phyloP scores from a whole-genome alignment of 2,888 invertebrate species.

The Mamestra brassicae region DNA sequence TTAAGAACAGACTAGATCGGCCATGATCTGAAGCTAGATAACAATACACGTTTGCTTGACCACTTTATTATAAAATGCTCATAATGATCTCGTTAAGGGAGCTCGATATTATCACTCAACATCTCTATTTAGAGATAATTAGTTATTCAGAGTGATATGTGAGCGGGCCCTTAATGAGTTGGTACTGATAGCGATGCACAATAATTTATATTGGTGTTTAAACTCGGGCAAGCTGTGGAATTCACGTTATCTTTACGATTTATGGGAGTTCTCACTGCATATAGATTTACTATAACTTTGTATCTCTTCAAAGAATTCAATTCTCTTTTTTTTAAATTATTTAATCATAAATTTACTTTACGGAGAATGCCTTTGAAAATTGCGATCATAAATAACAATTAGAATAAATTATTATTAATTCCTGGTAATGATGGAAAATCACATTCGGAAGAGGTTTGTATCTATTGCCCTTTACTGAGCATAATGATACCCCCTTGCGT shows the following conservation, averaged over 20 bases:
- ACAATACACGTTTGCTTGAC: conserved; percentile 34
- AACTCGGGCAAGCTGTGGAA: conserved; percentile 33
- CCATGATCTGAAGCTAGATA: conserved; percentile 30
- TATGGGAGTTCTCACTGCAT: conserved; percentile 24
- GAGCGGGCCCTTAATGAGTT: conserved; percentile 37
- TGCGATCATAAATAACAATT: not conserved
- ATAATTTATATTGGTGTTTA: conserved; percentile 38
- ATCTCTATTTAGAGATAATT: conserved; percentile 49
- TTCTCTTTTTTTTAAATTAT: not conserved
- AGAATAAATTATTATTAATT: not conserved
- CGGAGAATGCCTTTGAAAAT: not conserved
- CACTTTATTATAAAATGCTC: conserved; percentile 19
- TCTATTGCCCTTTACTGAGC: not conserved
- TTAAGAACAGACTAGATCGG: not conserved
- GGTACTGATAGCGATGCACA: conserved; percentile 14
- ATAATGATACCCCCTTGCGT: not conserved
- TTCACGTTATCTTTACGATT: conserved; percentile 45
- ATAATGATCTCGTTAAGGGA: conserved; percentile 57
- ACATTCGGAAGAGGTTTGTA: not conserved
- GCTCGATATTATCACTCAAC: conserved; percentile 41
- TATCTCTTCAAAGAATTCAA: not conserved
- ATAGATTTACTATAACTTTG: conserved; percentile 19
- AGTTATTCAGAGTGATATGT: conserved; percentile 39
- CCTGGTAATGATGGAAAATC: not conserved
- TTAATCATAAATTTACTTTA: not conserved